A percentile compares a stretch with the other conserved stretches of the same genome.
Evolutionary conservation across 2,797 vertebrate species (phyloP).

Genomic region (Pelobates cultripes): DNA sequence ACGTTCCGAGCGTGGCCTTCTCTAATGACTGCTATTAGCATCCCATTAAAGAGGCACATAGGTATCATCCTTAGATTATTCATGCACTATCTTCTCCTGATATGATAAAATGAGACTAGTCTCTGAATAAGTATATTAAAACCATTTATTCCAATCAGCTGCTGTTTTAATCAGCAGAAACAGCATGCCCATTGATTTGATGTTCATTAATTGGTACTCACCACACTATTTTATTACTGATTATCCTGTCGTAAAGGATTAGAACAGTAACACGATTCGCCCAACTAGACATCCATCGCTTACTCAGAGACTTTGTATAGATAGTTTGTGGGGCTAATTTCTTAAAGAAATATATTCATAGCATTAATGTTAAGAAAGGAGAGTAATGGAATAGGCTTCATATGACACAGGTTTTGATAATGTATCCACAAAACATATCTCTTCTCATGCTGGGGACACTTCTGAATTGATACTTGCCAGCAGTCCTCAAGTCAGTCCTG

Average conservation of each 20-base stretch:
- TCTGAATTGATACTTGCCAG: too few relatives aligned
- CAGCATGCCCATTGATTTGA: conserved; percentile 67
- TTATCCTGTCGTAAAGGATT: conserved; percentile 67
- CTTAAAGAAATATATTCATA: conserved; percentile 15
- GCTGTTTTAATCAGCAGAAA: conserved; percentile 67
- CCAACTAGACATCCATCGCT: conserved; percentile 60
- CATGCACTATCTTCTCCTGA: conserved; percentile 66
- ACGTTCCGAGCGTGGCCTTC: conserved; percentile 52
- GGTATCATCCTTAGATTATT: conserved; percentile 71
- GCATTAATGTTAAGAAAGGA: conserved; percentile 3
- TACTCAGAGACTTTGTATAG: conserved; percentile 57
- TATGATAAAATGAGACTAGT: conserved; percentile 73
- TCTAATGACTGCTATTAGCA: conserved; percentile 65
- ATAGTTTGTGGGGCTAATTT: conserved; percentile 4
- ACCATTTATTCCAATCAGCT: conserved; percentile 74
- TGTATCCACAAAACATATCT: too few relatives aligned
- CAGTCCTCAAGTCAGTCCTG: too few relatives aligned
- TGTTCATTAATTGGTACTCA: conserved; percentile 74
- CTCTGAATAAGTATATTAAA: conserved; percentile 74
- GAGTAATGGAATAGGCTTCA: too few relatives aligned
- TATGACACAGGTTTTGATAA: too few relatives aligned
- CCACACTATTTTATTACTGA: conserved; percentile 70
- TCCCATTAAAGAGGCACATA: conserved; percentile 68
- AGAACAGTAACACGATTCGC: conserved; percentile 63
- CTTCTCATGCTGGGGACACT: too few relatives aligned